phyloP scores from a whole-genome alignment of 2,113 vertebrate species.

The Benitochromis conjunctus region DNA sequence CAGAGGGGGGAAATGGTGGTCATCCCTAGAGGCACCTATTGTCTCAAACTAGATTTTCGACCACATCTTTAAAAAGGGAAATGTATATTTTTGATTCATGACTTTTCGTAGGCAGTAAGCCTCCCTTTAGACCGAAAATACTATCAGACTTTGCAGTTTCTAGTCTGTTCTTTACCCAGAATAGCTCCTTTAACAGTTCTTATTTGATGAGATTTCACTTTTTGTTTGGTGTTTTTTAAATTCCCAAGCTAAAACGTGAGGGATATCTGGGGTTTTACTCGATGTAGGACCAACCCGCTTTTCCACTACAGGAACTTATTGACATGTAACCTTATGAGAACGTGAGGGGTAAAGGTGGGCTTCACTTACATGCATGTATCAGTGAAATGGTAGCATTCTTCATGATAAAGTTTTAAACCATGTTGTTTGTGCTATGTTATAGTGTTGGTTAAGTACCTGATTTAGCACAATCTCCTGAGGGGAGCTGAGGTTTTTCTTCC shows the following conservation, averaged over 20 bases:
- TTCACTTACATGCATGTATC: background rate
- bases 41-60: background rate
- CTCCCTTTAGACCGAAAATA: background rate
- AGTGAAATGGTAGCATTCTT: background rate
- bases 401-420: background rate
- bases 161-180: background rate
- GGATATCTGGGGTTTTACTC: background rate
- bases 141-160: background rate
- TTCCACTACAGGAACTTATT: background rate
- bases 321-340: background rate
- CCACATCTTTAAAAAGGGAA: background rate
- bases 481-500: background rate
- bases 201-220: background rate
- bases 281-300: background rate
- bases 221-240: background rate
- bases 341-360: background rate
- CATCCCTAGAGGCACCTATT: slow-evolving; percentile 23
- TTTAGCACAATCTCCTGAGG: background rate
- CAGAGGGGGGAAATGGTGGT: slow-evolving; percentile 56
- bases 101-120: background rate
- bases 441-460: background rate
- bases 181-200: background rate
- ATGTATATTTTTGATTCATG: background rate
- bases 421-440: background rate
- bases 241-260: background rate